Evolutionary conservation across 2,113 vertebrate genomes (phyloP).

Genomic region (Nannospalax galili): DNA sequence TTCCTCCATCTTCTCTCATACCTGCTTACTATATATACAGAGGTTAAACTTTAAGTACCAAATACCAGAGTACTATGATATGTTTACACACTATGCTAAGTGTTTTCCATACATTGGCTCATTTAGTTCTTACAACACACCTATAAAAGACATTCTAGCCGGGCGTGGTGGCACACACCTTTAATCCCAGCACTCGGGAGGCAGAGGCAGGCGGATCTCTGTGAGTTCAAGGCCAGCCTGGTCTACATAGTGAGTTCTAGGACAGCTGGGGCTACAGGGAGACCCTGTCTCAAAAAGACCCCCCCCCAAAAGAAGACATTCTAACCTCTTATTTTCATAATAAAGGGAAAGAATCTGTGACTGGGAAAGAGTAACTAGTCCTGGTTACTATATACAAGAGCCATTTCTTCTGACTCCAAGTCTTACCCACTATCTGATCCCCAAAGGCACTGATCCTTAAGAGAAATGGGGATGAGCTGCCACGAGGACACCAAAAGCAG

Average conservation of each 20-base stretch:
- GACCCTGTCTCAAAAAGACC: no score
- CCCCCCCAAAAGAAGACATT: no score
- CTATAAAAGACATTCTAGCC: background rate
- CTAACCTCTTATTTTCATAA: background rate
- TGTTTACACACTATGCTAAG: background rate
- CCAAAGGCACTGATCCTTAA: background rate
- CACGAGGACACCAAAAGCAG: background rate
- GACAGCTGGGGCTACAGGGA: no score
- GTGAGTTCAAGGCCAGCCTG: no score
- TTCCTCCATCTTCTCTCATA: background rate
- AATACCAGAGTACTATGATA: background rate
- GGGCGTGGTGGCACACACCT: no score
- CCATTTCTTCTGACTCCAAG: background rate
- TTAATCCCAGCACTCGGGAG: no score
- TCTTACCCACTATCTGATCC: background rate
- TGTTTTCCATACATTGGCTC: background rate
- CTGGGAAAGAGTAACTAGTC: background rate
- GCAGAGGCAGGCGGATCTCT: no score
- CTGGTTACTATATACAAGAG: background rate
- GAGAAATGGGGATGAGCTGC: background rate
- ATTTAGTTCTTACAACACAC: background rate
- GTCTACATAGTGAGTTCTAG: no score
- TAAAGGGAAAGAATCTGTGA: background rate
- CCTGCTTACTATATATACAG: background rate
- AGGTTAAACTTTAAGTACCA: background rate